Evolutionary conservation across 1,140 invertebrate species (phyloP), one percentile per base, ranked within the genome.

Genomic region (Hyles euphorbiae): DNA sequence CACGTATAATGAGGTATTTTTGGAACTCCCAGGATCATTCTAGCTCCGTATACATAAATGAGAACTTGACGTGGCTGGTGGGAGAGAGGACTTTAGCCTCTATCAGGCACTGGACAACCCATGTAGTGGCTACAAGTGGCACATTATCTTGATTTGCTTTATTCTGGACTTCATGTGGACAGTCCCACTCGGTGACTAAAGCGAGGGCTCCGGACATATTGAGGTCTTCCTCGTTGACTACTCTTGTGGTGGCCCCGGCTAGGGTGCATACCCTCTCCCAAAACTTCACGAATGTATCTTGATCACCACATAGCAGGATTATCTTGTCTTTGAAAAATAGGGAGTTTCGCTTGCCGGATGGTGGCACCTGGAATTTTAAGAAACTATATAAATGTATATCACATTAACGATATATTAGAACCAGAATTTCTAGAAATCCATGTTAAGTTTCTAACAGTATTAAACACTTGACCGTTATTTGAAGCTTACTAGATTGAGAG

Each of bases 21-120:
- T 60, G 73, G 48, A 87, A 86, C 70, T 87, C 83, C 83, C 83
- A 87, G 67, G 85, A 88, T 88, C 85, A 88, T 87, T 88, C 86
- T 6, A 80, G 76, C 72, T 88, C 89, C 8, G 81, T 78, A 40
- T 85, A 90, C 70, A 82, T 84, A 65, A 90, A 90, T 57, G 85
- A 88, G 61, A 89, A 90, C 74, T 83, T 84, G 47, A 83, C 81
- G 76, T 84, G 83, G 58, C 73, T 90, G 90, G 66, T 90, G 65
- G 87, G 85, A 2, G 76, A 56, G 58, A 91, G 83, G 3, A 90
- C 65, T 44, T 82, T 86, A n/a, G 89, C 91, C 64, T 91, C 89
- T 36, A 92, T 91, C 43, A 93, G 81, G 69, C 91, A 91, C 50
- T 93, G 91, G 4, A 90, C 74, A 3, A 92, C 73, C 92, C 92